phyloP scores from a whole-genome alignment of 2,888 invertebrate species.

The Rhyacophila evoluta region DNA sequence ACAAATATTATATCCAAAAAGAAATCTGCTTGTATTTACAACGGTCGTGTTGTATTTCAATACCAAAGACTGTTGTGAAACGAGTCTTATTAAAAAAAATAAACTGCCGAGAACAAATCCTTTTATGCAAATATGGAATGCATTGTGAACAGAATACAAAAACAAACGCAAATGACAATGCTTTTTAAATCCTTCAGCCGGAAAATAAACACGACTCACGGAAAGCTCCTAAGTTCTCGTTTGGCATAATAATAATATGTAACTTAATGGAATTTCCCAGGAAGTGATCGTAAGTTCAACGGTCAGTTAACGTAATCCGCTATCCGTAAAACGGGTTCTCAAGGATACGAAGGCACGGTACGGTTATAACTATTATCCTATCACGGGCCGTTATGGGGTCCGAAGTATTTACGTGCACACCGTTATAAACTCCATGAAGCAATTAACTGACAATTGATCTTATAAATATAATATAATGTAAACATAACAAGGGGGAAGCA shows the following conservation, averaged over 20 bases:
- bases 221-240: neutral
- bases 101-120: neutral
- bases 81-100: too few relatives aligned
- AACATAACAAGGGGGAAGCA: too few relatives aligned
- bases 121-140: neutral
- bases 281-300: constrained; percentile 8
- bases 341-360: neutral
- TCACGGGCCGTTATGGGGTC: neutral
- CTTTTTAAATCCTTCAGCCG: neutral
- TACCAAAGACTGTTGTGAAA: too few relatives aligned
- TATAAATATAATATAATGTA: too few relatives aligned
- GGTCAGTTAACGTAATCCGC: constrained; percentile 18
- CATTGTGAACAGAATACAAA: neutral
- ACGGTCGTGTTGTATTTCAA: too few relatives aligned
- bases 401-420: neutral
- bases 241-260: neutral
- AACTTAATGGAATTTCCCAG: neutral
- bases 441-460: neutral
- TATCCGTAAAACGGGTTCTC: neutral
- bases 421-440: neutral
- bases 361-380: constrained; percentile 3
- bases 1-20: too few relatives aligned
- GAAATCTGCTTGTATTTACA: too few relatives aligned
- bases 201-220: neutral
- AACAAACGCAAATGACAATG: neutral